phyloP scores from a whole-genome alignment of 1,140 invertebrate genomes.

The Eumeta japonica region DNA sequence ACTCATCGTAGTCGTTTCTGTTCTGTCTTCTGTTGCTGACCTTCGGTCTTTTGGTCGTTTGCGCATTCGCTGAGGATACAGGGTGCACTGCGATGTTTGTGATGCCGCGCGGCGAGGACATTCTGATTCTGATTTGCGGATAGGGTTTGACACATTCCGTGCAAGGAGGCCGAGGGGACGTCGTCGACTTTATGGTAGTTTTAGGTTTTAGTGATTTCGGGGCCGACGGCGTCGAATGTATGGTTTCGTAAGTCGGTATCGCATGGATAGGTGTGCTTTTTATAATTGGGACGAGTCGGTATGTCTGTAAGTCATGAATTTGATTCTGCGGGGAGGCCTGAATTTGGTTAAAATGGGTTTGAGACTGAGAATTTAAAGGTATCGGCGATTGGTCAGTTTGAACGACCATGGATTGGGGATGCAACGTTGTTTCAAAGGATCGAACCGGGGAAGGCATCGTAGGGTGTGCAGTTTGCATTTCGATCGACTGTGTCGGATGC shows the following conservation, averaged over 20 bases:
- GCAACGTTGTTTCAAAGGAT: too few species aligned
- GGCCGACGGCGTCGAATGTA: slow-evolving; percentile 2
- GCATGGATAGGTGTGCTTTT: background rate
- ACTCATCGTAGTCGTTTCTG: slow-evolving; percentile 34
- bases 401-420: too few species aligned
- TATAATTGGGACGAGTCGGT: too few species aligned
- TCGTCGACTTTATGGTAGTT: background rate
- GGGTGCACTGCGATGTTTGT: slow-evolving; percentile 32
- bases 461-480: background rate
- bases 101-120: slow-evolving; percentile 27
- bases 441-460: background rate
- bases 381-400: too few species aligned
- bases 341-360: too few species aligned
- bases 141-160: too few species aligned
- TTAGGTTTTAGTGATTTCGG: background rate
- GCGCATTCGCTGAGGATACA: slow-evolving; percentile 11
- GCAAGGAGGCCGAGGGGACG: background rate
- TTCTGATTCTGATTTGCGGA: slow-evolving; percentile 26
- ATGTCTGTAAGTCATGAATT: too few species aligned
- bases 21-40: slow-evolving; percentile 16
- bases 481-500: background rate
- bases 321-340: too few species aligned
- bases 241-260: background rate
- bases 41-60: slow-evolving; percentile 19
- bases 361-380: too few species aligned